Base-by-base conservation (phyloP, 2,113 vertebrate species). In the Hucho hucho region DNA sequence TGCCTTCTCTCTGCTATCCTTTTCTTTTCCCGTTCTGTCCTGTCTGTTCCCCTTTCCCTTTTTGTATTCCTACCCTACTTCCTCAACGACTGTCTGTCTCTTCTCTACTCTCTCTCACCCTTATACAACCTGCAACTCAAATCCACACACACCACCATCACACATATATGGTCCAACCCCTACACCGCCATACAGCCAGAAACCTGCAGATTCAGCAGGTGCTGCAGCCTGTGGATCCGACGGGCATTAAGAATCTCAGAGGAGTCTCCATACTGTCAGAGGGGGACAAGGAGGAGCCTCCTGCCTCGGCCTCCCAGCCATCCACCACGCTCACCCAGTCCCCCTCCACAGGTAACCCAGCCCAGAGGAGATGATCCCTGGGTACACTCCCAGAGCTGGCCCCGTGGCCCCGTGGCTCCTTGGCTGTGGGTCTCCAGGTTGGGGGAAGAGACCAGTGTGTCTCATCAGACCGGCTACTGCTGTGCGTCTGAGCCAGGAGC, bases 291-390 rank as follows among this genome's bases (percentile, higher is more conserved):
- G 94, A 94, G 80, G 94, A 83, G 87, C 89, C 77, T 64, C 88
- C 85, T 56, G 73, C 89, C 86, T 91, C 90, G 13, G 71, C 89
- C 85, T 93, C 93, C 46, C 93, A 91, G 80, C 93, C 92, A 85
- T 92, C 95, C 70, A 79, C 86, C 88, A 53, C 4, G 83, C 77
- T 82, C 87, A 86, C 87, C 37, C 90, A 83, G 79, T 83, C 87
- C 84, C 81, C 93, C 92, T 93, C 92, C 82, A 91, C 96, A 99
- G 97, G 97, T 99, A 98, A 98, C 91, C 80, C 81, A 18, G 49
- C 75, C 71, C 75, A 64, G 80, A 83, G 87, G 86, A 79, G 83
- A 77, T 68, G 25, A 69, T 7, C 18, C 56, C 56, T 47, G 80
- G 81, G 75, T 53, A 53, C 49, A 13, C 16, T 53, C 16, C 49